Percentiles rank a stretch among this genome's conserved stretches.
Evolutionary conservation across 1,140 invertebrate genomes (phyloP).

Genomic region (Phymastichus coffea): DNA sequence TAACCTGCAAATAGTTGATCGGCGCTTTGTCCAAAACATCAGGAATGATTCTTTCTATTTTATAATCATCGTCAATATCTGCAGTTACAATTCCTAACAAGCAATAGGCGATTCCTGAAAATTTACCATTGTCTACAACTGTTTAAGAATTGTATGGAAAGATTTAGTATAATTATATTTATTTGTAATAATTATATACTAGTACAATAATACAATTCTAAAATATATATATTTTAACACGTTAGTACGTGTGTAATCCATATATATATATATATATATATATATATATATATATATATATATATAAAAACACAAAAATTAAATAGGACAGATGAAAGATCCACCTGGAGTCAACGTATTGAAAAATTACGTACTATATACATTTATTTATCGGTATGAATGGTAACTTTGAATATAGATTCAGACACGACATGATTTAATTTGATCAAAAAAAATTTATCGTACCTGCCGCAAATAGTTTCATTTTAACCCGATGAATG

Average conservation of each 20-base stretch:
- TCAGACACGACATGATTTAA: neutral
- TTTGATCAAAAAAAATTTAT: neutral
- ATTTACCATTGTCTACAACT: too few relatives aligned
- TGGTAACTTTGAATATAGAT: neutral
- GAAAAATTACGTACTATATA: neutral
- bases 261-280: too few relatives aligned
- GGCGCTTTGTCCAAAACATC: slow-evolving; percentile 55
- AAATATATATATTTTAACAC: too few relatives aligned
- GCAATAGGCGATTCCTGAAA: too few relatives aligned
- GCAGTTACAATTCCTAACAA: slow-evolving; percentile 27
- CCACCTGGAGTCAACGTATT: neutral
- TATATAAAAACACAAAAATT: slow-evolving; percentile 28
- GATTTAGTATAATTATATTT: too few relatives aligned
- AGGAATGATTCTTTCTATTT: slow-evolving; percentile 52
- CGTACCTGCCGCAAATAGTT: neutral
- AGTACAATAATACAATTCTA: too few relatives aligned
- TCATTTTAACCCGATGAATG: too few relatives aligned
- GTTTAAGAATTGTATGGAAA: too few relatives aligned
- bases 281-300: neutral
- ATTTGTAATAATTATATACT: too few relatives aligned
- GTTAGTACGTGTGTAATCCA: too few relatives aligned
- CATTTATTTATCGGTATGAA: too few relatives aligned
- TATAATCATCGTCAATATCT: slow-evolving; percentile 41
- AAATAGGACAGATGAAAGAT: slow-evolving; percentile 33
- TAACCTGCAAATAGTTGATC: slow-evolving; percentile 48